Percentiles rank a stretch among this genome's conserved stretches.
Conservation (phyloP, 1,140 invertebrate genomes). For the Trissolcus basalis region DNA sequence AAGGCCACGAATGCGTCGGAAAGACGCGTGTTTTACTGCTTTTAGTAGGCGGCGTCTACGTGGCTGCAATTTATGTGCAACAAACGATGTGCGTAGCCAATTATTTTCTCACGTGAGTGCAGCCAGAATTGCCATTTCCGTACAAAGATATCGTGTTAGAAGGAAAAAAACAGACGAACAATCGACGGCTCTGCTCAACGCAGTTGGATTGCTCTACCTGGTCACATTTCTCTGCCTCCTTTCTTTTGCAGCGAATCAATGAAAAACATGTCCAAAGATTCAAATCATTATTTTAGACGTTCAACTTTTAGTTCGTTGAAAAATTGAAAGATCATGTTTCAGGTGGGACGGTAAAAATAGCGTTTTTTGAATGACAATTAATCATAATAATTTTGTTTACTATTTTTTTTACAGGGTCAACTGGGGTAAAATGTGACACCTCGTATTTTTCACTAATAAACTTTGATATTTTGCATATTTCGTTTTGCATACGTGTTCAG, state of each 20-base stretch:
- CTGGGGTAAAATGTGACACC: no score
- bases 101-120: slow-evolving; percentile 60
- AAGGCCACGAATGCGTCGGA: slow-evolving; percentile 48
- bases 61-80: slow-evolving; percentile 57
- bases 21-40: slow-evolving; percentile 56
- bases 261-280: not conserved
- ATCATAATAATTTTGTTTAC: no score
- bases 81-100: slow-evolving; percentile 58
- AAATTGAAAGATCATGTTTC: no score
- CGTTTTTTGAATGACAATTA: no score
- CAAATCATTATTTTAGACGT: not conserved
- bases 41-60: slow-evolving; percentile 57
- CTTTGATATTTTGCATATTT: no score
- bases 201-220: slow-evolving; percentile 26
- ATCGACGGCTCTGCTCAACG: slow-evolving; percentile 48
- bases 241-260: slow-evolving; percentile 11
- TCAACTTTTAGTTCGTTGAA: no score
- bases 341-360: no score
- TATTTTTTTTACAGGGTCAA: no score
- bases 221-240: slow-evolving; percentile 33
- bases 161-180: slow-evolving; percentile 41
- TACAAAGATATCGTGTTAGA: slow-evolving; percentile 47
- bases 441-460: no score
- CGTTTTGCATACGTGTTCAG: no score
- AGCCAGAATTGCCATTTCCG: slow-evolving; percentile 58